phyloP scores from a whole-genome alignment of 2,888 invertebrate species.

The Lissocephala sabroskyi region DNA sequence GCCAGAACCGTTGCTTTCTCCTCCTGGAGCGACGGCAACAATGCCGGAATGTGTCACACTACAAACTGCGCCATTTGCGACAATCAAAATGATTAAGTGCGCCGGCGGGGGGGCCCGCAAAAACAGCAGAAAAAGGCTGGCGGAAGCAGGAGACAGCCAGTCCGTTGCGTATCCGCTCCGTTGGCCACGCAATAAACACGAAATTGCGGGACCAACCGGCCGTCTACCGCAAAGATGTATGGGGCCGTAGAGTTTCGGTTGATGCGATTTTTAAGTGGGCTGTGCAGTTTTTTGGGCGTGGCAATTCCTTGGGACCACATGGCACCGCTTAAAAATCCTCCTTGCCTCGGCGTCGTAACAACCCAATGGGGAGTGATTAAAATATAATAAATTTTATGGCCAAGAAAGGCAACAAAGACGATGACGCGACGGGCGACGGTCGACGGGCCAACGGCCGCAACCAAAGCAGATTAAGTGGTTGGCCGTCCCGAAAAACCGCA shows the following conservation, averaged over 20 bases:
- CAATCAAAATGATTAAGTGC: conserved; percentile 62
- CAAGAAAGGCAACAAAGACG: conserved; percentile 27
- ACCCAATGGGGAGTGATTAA: conserved; percentile 70
- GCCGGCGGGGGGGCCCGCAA: conserved; percentile 10
- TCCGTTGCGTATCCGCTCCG: conserved; percentile 51
- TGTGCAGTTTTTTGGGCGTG: not conserved
- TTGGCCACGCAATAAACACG: conserved; percentile 5
- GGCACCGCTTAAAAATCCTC: conserved; percentile 44
- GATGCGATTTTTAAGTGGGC: too few relatives aligned
- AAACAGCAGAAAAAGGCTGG: conserved; percentile 6
- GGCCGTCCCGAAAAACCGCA: conserved; percentile 55
- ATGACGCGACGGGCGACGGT: not conserved
- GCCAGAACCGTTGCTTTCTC: conserved; percentile 29
- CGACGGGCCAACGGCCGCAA: conserved; percentile 18
- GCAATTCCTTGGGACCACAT: conserved; percentile 3
- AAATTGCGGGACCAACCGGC: too few relatives aligned
- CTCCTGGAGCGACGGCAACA: too few relatives aligned
- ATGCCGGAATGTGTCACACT: not conserved
- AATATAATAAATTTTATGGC: conserved; percentile 71
- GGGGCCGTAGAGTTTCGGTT: too few relatives aligned
- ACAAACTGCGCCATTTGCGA: conserved; percentile 48
- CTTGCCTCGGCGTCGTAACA: conserved; percentile 53
- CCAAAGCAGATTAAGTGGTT: conserved; percentile 60
- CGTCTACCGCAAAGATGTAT: too few relatives aligned
- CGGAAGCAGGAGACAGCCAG: too few relatives aligned